Percentiles rank a stretch among this genome's conserved stretches.
phyloP scores from a whole-genome alignment of 2,113 vertebrate genomes.

The Callionymus lyra region DNA sequence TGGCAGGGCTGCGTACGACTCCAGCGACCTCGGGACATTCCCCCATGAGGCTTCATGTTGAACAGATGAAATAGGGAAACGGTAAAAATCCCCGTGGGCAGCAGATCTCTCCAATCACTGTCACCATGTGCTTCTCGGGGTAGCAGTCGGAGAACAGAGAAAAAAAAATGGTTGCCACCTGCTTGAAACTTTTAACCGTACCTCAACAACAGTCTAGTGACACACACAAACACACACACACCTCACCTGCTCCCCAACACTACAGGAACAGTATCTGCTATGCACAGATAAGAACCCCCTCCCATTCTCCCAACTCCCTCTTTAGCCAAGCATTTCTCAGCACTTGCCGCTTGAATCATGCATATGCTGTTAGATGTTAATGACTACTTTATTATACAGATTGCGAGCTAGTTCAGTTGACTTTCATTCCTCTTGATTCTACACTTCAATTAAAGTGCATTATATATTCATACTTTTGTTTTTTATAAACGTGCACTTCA shows the following conservation, averaged over 20 bases:
- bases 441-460: too few relatives aligned
- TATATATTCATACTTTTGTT: too few relatives aligned
- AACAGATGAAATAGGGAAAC: slow-evolving; percentile 59
- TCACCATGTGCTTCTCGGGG: slow-evolving; percentile 56
- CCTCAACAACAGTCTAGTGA: slow-evolving; percentile 55
- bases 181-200: slow-evolving; percentile 53
- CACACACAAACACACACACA: slow-evolving; percentile 8
- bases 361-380: slow-evolving; percentile 35
- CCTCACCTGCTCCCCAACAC: slow-evolving; percentile 36
- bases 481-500: too few relatives aligned
- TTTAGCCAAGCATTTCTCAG: slow-evolving; percentile 26
- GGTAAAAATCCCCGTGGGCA: slow-evolving; percentile 44
- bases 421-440: too few relatives aligned
- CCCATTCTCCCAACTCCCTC: slow-evolving; percentile 12
- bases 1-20: slow-evolving; percentile 37
- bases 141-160: slow-evolving; percentile 26
- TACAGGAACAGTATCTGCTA: slow-evolving; percentile 44
- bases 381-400: too few relatives aligned
- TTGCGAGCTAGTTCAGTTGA: too few relatives aligned
- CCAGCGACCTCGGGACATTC: too few relatives aligned
- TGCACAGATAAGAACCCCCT: slow-evolving; percentile 47
- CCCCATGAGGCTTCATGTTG: slow-evolving; percentile 52
- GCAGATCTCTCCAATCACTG: slow-evolving; percentile 54
- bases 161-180: slow-evolving; percentile 41
- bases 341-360: slow-evolving; percentile 36